Evolutionary conservation across 2,113 vertebrate species (phyloP).

Genomic region (Actenoides hombroni): DNA sequence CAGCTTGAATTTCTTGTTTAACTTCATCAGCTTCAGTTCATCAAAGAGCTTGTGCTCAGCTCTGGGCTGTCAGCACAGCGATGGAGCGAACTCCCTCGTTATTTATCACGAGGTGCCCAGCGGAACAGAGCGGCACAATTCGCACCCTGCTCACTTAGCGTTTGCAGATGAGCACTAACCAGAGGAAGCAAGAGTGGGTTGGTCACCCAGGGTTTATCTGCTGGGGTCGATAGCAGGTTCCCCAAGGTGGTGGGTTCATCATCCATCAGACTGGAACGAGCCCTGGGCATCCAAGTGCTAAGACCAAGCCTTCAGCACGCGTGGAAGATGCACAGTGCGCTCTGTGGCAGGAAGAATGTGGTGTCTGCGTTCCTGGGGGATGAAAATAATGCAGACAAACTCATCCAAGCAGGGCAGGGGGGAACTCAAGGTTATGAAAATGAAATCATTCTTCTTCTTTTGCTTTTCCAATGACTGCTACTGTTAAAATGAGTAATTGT

Average conservation of each 20-base stretch:
- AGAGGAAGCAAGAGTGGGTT: not conserved
- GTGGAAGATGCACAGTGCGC: not conserved
- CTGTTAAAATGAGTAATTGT: conserved; percentile 59
- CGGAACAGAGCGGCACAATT: not conserved
- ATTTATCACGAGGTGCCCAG: not conserved
- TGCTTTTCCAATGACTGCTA: conserved; percentile 23
- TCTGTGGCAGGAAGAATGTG: not conserved
- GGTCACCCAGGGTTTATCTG: not conserved
- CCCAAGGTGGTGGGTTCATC: not conserved
- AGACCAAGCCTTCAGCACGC: fast-evolving
- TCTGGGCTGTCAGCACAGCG: not conserved
- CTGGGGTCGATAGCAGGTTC: not conserved
- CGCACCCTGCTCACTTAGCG: not conserved
- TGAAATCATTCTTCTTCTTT: conserved; percentile 62
- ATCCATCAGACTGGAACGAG: not conserved
- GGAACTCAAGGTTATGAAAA: conserved; percentile 61
- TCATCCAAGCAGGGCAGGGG: conserved; percentile 23
- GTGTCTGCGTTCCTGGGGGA: not conserved
- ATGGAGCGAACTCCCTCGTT: not conserved
- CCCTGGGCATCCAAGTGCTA: not conserved
- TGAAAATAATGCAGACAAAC: not conserved
- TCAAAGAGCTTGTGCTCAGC: not conserved
- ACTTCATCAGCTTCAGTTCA: not conserved
- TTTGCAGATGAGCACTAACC: not conserved
- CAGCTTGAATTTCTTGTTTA: not conserved